phyloP scores from a whole-genome alignment of 2,797 vertebrate species.

The Acanthis flammea region DNA sequence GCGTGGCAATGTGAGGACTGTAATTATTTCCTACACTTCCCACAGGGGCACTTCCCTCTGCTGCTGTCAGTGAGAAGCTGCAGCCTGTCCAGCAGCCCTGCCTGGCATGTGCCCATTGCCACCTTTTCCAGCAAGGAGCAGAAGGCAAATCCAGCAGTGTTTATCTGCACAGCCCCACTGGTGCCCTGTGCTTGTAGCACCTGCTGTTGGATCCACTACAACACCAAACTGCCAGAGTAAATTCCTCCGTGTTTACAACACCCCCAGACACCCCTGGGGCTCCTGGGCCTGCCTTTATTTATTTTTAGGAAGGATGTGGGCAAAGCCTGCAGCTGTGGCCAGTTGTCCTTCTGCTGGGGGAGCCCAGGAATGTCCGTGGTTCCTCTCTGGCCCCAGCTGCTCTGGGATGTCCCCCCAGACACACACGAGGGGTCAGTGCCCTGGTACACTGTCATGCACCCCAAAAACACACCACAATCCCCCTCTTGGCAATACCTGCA shows the following conservation, averaged over 20 bases:
- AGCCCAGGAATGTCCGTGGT: accelerated
- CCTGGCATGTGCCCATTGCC: not conserved
- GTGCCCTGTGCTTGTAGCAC: not conserved
- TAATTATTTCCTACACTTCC: not conserved
- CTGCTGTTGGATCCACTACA: not conserved
- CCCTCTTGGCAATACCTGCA: accelerated
- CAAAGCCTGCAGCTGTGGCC: not conserved
- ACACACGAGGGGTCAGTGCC: not conserved
- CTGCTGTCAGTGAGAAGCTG: not conserved
- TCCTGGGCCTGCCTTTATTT: not conserved
- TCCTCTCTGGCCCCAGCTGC: not conserved
- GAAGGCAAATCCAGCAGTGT: not conserved
- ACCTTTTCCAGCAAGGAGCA: not conserved
- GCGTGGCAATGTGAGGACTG: not conserved
- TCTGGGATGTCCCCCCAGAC: not conserved
- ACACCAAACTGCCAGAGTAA: accelerated
- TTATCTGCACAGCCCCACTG: not conserved
- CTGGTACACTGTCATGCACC: accelerated
- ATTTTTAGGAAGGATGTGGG: not conserved
- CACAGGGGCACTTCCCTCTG: not conserved
- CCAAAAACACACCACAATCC: not conserved
- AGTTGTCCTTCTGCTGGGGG: not conserved
- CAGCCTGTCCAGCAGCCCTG: not conserved
- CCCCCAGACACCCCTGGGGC: not conserved
- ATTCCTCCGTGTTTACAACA: not conserved